phyloP scores from a whole-genome alignment of 1,140 invertebrate species.

The Acromyrmex charruanus region DNA sequence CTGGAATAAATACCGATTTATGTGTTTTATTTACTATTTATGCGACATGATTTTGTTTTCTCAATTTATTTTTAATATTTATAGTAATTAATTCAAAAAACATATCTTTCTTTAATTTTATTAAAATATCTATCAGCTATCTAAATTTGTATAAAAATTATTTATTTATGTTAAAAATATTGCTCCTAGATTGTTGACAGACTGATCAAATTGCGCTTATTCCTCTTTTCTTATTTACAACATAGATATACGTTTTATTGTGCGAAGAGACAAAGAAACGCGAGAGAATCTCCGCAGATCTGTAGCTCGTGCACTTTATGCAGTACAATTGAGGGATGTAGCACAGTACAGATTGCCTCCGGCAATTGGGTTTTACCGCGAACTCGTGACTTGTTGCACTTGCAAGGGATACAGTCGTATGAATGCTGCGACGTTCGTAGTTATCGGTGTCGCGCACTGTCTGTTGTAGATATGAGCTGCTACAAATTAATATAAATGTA shows the following conservation, averaged over 20 bases:
- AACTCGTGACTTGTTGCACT: constrained; percentile 74
- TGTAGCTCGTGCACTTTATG: neutral
- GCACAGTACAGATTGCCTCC: constrained; percentile 20
- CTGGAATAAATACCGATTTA: neutral
- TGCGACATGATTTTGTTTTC: neutral
- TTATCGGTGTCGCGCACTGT: constrained; percentile 51
- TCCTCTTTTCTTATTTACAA: neutral
- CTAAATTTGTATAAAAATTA: neutral
- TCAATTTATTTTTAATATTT: neutral
- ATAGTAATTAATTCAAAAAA: neutral
- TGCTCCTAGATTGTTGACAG: neutral
- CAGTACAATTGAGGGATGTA: constrained; percentile 24
- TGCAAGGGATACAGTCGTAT: constrained; percentile 21
- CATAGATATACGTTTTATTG: neutral
- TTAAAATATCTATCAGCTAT: neutral
- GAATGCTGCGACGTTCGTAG: constrained; percentile 19
- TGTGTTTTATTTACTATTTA: neutral
- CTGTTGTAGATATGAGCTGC: constrained; percentile 21
- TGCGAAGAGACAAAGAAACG: neutral
- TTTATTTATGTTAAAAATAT: neutral
- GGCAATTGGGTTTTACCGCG: constrained; percentile 50
- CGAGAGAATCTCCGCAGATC: neutral
- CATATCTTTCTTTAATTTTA: neutral
- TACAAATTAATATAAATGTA: constrained; percentile 31
- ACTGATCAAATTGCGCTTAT: neutral